These are phyloP conservation scores for Accipiter cooperii DNA, from an alignment of 2,113 vertebrate species.

Conservation along the genomic window DNA sequence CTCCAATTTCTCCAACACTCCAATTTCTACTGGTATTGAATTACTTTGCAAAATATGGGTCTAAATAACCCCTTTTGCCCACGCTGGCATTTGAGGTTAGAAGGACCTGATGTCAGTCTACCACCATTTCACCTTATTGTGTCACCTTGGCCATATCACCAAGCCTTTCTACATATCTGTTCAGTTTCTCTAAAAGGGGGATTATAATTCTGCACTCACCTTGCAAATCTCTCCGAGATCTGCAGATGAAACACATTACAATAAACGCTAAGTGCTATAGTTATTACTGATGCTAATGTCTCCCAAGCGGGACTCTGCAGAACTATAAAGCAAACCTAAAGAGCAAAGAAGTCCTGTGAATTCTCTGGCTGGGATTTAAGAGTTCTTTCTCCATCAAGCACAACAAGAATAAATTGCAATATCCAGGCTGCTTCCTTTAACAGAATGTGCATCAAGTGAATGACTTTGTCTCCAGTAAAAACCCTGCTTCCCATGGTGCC, in stretches of 20 bases:
- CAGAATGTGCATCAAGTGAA: neutral
- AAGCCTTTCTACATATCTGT: neutral
- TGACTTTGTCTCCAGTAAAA: conserved; percentile 1
- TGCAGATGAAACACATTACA: neutral
- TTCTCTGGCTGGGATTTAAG: conserved; percentile 19
- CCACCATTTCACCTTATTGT: neutral
- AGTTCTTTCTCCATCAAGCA: neutral
- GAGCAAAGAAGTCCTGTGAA: neutral
- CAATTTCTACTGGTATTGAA: neutral
- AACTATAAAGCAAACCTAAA: conserved; percentile 4
- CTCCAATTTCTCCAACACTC: neutral
- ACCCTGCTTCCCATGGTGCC: neutral
- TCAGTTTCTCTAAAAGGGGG: neutral
- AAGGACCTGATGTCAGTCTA: neutral
- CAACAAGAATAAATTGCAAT: conserved; percentile 27
- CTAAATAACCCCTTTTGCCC: neutral
- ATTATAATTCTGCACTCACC: neutral
- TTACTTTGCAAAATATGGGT: neutral
- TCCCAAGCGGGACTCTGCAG: neutral
- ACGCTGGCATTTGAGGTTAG: neutral
- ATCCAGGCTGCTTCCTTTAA: neutral
- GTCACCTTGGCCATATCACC: neutral
- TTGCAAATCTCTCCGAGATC: neutral
- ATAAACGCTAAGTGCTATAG: neutral
- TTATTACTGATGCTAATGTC: conserved; percentile 1